Percentiles rank a stretch among this genome's conserved stretches.
These are phyloP conservation scores for Leuciscus idus DNA, from an alignment of 2,113 vertebrate genomes.

Conservation along the genomic window DNA sequence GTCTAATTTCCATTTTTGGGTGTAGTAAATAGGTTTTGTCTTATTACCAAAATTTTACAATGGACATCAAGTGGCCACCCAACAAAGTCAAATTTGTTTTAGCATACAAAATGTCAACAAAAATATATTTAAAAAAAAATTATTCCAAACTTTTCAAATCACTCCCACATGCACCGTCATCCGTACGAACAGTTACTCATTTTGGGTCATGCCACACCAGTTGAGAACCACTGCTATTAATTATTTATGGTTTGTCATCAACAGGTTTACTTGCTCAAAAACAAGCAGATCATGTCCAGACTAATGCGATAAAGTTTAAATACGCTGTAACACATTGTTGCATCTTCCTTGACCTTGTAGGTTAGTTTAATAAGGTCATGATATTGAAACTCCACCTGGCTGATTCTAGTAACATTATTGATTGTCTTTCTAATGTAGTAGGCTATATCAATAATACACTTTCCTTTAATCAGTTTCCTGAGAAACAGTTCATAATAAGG, in stretches of 20 bases:
- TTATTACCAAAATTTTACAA: too few relatives aligned
- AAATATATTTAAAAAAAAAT: not conserved
- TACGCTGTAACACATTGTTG: not conserved
- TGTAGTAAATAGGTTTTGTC: too few relatives aligned
- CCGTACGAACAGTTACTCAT: not conserved
- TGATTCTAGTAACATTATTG: not conserved
- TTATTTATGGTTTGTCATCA: not conserved
- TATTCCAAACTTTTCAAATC: not conserved
- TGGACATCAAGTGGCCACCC: too few relatives aligned
- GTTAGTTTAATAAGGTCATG: not conserved
- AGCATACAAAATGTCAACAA: too few relatives aligned
- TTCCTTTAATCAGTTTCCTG: not conserved
- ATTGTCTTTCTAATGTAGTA: not conserved
- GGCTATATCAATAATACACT: not conserved
- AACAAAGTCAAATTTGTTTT: too few relatives aligned
- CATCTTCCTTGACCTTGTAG: not conserved
- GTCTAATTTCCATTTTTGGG: too few relatives aligned
- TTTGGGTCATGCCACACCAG: not conserved
- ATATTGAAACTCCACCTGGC: not conserved
- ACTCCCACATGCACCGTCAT: too few relatives aligned
- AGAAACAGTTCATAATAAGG: not conserved
- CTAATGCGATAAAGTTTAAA: not conserved
- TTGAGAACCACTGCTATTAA: not conserved
- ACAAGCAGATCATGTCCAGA: not conserved
- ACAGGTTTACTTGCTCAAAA: not conserved